phyloP scores from a whole-genome alignment of 2,113 vertebrate genomes.

The Thalassarche chlororhynchos region DNA sequence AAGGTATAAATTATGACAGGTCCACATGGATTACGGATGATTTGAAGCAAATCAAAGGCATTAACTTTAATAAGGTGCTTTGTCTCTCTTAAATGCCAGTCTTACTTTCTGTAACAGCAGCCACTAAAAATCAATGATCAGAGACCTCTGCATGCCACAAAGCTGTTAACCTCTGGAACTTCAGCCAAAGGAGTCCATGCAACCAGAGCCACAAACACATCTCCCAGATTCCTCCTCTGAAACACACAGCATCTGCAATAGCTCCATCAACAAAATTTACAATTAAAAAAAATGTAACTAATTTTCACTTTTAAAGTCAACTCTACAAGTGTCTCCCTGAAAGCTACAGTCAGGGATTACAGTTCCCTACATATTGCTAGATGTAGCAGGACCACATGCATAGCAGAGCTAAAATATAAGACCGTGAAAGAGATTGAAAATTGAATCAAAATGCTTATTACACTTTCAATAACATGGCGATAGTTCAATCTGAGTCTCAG shows the following conservation, averaged over 20 bases:
- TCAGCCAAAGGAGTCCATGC: background rate
- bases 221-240: background rate
- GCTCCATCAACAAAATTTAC: background rate
- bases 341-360: background rate
- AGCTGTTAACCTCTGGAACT: conserved; percentile 11
- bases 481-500: background rate
- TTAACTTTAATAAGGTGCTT: conserved; percentile 44
- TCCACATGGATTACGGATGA: conserved; percentile 9
- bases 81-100: conserved; percentile 21
- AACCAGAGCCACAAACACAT: background rate
- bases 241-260: background rate
- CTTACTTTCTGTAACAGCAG: background rate
- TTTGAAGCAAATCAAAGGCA: conserved; percentile 46
- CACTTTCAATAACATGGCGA: background rate
- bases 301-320: background rate
- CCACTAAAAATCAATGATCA: conserved; percentile 30
- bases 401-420: background rate
- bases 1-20: conserved; percentile 45
- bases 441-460: background rate
- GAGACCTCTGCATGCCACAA: background rate
- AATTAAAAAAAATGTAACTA: background rate
- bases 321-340: background rate
- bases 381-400: background rate
- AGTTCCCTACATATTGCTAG: fast-evolving
- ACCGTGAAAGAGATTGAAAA: background rate